phyloP scores from a whole-genome alignment of 2,113 vertebrate genomes.

The Hyperopisus bebe region DNA sequence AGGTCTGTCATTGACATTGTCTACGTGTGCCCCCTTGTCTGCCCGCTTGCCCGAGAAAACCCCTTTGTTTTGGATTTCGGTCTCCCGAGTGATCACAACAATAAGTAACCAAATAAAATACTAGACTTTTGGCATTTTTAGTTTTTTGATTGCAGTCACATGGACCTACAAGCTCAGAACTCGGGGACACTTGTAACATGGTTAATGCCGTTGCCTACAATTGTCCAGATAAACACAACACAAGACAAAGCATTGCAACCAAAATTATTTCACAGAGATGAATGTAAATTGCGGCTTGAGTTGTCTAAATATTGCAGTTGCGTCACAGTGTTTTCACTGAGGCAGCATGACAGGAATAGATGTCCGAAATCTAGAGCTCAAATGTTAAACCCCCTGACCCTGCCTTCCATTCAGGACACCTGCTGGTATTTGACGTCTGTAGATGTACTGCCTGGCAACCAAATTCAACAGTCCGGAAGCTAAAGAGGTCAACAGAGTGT shows the following conservation, averaged over 20 bases:
- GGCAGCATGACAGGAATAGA: conserved; percentile 46
- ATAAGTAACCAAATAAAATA: no score
- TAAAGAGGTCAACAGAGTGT: not conserved
- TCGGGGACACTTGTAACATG: not conserved
- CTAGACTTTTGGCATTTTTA: no score
- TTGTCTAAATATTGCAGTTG: conserved; percentile 27
- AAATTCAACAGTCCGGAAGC: conserved; percentile 22
- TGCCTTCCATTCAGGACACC: conserved; percentile 44
- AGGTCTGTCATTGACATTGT: no score
- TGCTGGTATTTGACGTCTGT: conserved; percentile 44
- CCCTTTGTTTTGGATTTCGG: no score
- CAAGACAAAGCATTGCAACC: not conserved
- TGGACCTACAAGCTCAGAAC: not conserved
- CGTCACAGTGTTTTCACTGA: conserved; percentile 19
- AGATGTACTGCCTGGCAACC: conserved; percentile 41
- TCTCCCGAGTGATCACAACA: no score
- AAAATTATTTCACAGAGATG: not conserved
- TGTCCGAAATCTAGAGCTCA: conserved; percentile 23
- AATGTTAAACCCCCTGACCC: conserved; percentile 23
- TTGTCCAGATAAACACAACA: not conserved
- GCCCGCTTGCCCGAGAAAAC: no score
- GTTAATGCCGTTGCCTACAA: not conserved
- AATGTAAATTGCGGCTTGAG: conserved; percentile 3
- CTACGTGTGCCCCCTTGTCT: no score
- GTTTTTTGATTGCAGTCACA: no score